Conservation (phyloP, 2,888 invertebrate genomes). For the Clusia tigrina region DNA sequence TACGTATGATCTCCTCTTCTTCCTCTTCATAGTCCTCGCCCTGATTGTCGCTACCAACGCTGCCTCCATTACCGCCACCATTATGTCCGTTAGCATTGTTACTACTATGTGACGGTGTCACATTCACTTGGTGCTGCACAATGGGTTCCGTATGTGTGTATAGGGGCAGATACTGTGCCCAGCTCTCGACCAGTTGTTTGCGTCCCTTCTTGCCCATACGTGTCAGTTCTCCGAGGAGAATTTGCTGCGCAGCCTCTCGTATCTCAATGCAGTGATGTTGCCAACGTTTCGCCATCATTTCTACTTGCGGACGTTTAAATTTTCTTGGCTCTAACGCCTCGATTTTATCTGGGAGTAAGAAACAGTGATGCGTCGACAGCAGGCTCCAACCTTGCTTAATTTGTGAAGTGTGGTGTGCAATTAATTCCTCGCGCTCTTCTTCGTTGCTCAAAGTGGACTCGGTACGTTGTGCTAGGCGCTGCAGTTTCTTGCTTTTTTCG, state of each 20-base stretch:
- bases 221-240: constrained; percentile 90
- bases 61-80: constrained; percentile 29
- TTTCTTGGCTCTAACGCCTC: constrained; percentile 68
- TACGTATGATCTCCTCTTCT: constrained; percentile 83
- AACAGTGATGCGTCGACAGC: constrained; percentile 94
- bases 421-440: constrained; percentile 83
- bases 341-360: constrained; percentile 92
- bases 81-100: constrained; percentile 28
- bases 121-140: constrained; percentile 66
- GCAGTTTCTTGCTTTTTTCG: constrained; percentile 78
- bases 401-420: constrained; percentile 87
- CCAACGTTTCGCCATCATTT: constrained; percentile 97
- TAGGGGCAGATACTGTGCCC: constrained; percentile 94
- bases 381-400: constrained; percentile 98
- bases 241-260: constrained; percentile 94
- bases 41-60: constrained; percentile 37
- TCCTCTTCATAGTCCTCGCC: constrained; percentile 84
- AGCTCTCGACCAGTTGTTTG: constrained; percentile 90
- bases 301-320: constrained; percentile 95
- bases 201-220: constrained; percentile 80
- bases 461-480: constrained; percentile 56
- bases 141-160: constrained; percentile 84
- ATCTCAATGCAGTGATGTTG: constrained; percentile 98
- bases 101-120: constrained; percentile 35
- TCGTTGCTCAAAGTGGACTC: constrained; percentile 74